Percentiles rank a stretch among this genome's conserved stretches.
Evolutionary conservation across 2,113 vertebrate genomes (phyloP).

Genomic region (Hymenochirus boettgeri): DNA sequence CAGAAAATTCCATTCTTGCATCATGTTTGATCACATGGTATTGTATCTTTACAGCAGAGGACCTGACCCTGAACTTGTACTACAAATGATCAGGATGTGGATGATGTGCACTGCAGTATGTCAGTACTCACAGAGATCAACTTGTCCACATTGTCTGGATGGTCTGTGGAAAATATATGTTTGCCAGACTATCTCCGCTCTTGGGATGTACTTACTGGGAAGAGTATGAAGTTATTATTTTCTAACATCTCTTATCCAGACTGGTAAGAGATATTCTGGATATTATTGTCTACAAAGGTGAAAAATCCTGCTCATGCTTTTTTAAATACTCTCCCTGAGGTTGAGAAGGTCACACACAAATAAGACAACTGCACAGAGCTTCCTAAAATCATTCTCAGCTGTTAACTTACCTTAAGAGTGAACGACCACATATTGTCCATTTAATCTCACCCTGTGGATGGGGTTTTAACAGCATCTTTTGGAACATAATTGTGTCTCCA

Average conservation of each 20-base stretch:
- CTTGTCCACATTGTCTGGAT: constrained; percentile 63
- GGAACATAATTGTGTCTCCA: constrained; percentile 56
- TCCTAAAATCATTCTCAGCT: constrained; percentile 33
- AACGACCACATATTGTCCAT: constrained; percentile 61
- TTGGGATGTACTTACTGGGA: constrained; percentile 68
- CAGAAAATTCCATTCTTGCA: too few species aligned
- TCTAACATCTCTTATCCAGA: constrained; percentile 52
- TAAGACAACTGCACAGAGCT: not conserved
- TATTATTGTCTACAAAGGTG: constrained; percentile 61
- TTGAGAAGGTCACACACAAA: not conserved
- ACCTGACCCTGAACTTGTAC: too few species aligned
- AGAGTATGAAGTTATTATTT: constrained; percentile 65
- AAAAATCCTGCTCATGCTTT: constrained; percentile 55
- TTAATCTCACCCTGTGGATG: constrained; percentile 59
- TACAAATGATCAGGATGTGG: constrained; percentile 36
- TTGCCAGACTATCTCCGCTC: constrained; percentile 73
- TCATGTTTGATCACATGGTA: too few species aligned
- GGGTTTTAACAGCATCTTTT: constrained; percentile 52
- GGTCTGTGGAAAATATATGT: constrained; percentile 64
- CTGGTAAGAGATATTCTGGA: constrained; percentile 68
- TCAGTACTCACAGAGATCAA: constrained; percentile 60
- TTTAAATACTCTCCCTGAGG: constrained; percentile 52
- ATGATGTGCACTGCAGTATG: constrained; percentile 62
- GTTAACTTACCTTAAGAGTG: constrained; percentile 52
- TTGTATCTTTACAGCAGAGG: too few species aligned